phyloP scores from a whole-genome alignment of 2,888 invertebrate species.

The Epinotia bilunana region DNA sequence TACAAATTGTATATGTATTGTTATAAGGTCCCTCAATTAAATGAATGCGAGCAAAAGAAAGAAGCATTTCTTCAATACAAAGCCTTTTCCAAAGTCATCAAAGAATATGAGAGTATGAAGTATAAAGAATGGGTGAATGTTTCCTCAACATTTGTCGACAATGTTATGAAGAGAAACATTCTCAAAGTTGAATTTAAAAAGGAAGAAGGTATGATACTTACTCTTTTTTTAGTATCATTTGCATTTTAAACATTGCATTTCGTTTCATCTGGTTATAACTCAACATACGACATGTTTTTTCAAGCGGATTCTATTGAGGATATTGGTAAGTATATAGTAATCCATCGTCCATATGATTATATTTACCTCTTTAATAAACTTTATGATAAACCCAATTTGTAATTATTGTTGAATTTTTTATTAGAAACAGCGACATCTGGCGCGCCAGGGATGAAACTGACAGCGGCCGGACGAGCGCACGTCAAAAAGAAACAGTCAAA shows the following conservation, averaged over 20 bases:
- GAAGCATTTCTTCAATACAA: slow-evolving; percentile 92
- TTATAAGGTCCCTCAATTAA: slow-evolving; percentile 85
- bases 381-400: neutral
- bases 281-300: slow-evolving; percentile 25
- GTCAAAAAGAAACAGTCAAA: slow-evolving; percentile 67
- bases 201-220: slow-evolving; percentile 59
- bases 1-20: neutral
- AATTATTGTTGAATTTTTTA: neutral
- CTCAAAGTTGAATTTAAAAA: slow-evolving; percentile 83
- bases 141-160: slow-evolving; percentile 86
- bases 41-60: slow-evolving; percentile 89
- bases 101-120: slow-evolving; percentile 89
- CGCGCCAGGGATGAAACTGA: slow-evolving; percentile 69
- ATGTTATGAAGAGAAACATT: slow-evolving; percentile 88
- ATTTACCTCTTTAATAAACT: neutral
- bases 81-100: slow-evolving; percentile 89
- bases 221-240: no score
- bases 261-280: neutral
- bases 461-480: slow-evolving; percentile 73
- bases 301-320: slow-evolving; percentile 48
- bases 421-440: slow-evolving; percentile 51
- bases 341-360: neutral
- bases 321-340: slow-evolving; percentile 10
- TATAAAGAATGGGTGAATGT: slow-evolving; percentile 88
- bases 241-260: neutral